Evolutionary conservation across 2,888 invertebrate genomes (phyloP).

Genomic region (Anthrax anthrax): DNA sequence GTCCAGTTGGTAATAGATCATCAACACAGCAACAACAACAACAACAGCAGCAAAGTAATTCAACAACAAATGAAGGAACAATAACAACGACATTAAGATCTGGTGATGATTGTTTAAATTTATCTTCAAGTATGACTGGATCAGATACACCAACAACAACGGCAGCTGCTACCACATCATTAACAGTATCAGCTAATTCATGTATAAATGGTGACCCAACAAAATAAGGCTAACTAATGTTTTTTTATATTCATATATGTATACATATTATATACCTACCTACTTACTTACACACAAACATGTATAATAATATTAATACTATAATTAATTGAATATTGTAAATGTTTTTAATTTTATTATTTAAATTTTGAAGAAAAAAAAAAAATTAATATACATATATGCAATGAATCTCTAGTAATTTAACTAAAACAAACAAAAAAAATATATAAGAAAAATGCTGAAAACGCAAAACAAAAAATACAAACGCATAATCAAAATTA

Average conservation of each 20-base stretch:
- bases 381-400: too few species aligned
- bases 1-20: conserved; percentile 8
- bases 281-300: too few species aligned
- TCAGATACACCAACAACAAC: background rate
- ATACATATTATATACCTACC: background rate
- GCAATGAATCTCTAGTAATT: too few species aligned
- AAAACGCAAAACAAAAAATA: too few species aligned
- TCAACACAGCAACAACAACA: conserved; percentile 3
- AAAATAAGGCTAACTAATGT: conserved; percentile 1
- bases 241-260: background rate
- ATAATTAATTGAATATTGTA: too few species aligned
- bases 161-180: background rate
- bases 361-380: background rate
- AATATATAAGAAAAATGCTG: too few species aligned
- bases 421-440: too few species aligned
- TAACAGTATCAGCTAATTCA: conserved; percentile 4
- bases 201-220: conserved; percentile 11
- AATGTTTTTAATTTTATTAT: too few species aligned
- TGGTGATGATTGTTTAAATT: background rate
- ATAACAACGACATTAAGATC: background rate
- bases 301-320: background rate
- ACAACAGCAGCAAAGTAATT: conserved; percentile 6
- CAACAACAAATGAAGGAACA: background rate
- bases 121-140: background rate
- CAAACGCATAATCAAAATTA: too few species aligned